Evolutionary conservation across 2,797 vertebrate species (phyloP).

Genomic region (Heteromormyrus szaboi): DNA sequence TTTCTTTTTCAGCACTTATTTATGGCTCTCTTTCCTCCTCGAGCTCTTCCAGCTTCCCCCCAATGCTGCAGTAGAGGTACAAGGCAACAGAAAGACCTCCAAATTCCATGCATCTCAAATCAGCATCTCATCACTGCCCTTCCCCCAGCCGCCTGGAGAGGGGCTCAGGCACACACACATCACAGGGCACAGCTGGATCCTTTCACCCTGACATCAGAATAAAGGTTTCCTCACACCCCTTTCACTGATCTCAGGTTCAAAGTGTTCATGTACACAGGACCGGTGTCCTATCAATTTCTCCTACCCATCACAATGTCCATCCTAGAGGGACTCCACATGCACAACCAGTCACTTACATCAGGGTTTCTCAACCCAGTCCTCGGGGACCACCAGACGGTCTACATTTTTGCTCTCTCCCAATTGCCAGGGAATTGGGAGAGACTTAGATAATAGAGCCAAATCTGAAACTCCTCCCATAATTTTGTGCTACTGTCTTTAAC

Average conservation of each 20-base stretch:
- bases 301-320: not conserved
- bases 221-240: not conserved
- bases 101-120: conserved; percentile 57
- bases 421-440: too few relatives aligned
- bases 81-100: conserved; percentile 55
- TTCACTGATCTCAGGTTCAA: not conserved
- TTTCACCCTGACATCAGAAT: not conserved
- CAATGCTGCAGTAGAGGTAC: conserved; percentile 64
- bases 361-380: not conserved
- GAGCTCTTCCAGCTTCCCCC: conserved; percentile 36
- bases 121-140: conserved; percentile 25
- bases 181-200: not conserved
- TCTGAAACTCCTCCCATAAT: not conserved
- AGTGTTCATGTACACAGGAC: not conserved
- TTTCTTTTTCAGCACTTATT: conserved; percentile 11
- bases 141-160: not conserved
- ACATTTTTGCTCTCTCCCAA: not conserved
- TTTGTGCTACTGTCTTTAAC: not conserved
- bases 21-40: conserved; percentile 21
- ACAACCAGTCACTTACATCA: not conserved
- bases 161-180: not conserved
- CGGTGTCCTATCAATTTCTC: not conserved
- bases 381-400: too few relatives aligned
- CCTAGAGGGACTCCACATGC: not conserved
- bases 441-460: not conserved